Evolutionary conservation across 2,888 invertebrate species (phyloP).

Genomic region (Drosophila prolongata): DNA sequence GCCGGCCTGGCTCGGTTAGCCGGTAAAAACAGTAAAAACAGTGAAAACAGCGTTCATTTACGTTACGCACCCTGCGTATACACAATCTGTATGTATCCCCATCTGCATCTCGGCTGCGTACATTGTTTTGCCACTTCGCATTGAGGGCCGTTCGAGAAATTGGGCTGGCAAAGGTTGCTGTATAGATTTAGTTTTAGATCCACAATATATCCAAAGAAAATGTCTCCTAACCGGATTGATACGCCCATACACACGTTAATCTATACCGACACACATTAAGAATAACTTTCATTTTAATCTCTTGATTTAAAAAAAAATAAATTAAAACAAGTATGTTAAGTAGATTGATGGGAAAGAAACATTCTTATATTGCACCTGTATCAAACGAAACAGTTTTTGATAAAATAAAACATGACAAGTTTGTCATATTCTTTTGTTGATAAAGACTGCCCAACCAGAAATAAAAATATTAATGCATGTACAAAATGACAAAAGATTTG

Average conservation of each 20-base stretch:
- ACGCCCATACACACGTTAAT: no score
- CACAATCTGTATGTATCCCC: slow-evolving; percentile 26
- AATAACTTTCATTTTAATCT: no score
- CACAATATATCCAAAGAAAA: no score
- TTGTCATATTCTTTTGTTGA: not conserved
- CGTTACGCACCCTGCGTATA: slow-evolving; percentile 63
- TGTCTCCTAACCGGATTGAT: no score
- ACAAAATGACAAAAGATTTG: not conserved
- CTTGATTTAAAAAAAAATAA: no score
- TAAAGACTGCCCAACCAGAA: not conserved
- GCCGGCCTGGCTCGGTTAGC: slow-evolving; percentile 36
- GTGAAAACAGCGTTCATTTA: slow-evolving; percentile 45
- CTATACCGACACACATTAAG: no score
- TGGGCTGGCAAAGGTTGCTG: not conserved
- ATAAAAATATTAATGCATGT: not conserved
- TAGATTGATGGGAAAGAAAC: no score
- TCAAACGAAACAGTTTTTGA: not conserved
- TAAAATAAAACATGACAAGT: not conserved
- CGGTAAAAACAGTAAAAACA: slow-evolving; percentile 43
- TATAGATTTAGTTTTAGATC: no score
- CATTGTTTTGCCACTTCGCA: slow-evolving; percentile 19
- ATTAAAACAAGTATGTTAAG: no score
- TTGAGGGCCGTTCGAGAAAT: slow-evolving; percentile 28
- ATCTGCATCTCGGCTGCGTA: slow-evolving; percentile 12
- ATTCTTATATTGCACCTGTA: not conserved